phyloP scores from a whole-genome alignment of 2,888 invertebrate genomes.

The Cheilosia impressa region DNA sequence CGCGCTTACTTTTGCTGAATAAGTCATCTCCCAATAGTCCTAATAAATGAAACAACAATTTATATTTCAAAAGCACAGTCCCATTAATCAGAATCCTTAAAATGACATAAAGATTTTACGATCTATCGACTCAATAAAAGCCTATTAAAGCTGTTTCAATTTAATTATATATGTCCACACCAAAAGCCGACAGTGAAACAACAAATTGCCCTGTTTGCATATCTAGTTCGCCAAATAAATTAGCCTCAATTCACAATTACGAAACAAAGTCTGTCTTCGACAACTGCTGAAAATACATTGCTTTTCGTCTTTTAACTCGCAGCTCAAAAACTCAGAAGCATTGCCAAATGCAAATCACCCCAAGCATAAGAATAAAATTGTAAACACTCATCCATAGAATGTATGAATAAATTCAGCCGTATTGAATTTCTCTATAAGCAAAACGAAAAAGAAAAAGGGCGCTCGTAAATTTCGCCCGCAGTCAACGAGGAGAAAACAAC shows the following conservation, averaged over 20 bases:
- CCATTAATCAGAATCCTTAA: neutral
- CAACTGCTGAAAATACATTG: neutral
- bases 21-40: no score
- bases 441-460: neutral
- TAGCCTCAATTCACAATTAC: neutral
- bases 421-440: conserved; percentile 8
- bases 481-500: conserved; percentile 16
- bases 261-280: neutral
- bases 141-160: neutral
- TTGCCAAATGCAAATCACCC: conserved; percentile 33
- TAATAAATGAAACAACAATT: no score
- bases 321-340: neutral
- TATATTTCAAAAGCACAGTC: no score
- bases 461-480: conserved; percentile 1
- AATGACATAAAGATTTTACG: no score
- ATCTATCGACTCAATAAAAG: neutral
- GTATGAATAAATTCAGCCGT: conserved; percentile 4
- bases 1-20: no score
- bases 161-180: neutral
- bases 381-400: neutral
- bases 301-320: no score
- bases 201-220: neutral
- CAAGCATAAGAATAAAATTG: conserved; percentile 4
- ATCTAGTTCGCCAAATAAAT: neutral
- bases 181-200: neutral